Percentiles rank a stretch among this genome's conserved stretches.
phyloP scores from a whole-genome alignment of 2,113 vertebrate genomes.

The Gallinago undulata region DNA sequence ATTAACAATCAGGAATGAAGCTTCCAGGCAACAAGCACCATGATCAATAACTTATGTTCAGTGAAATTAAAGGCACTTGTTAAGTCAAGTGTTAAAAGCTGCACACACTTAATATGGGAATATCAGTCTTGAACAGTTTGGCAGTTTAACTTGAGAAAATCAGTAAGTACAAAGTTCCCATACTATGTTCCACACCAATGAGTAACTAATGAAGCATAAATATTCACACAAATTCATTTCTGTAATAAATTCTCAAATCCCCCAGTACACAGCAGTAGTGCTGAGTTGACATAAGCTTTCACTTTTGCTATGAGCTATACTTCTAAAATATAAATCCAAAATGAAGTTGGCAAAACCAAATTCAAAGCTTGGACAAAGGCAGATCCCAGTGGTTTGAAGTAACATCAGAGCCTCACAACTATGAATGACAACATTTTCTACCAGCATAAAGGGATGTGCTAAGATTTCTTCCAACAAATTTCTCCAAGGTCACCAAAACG shows the following conservation, averaged over 20 bases:
- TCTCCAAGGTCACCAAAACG: background rate
- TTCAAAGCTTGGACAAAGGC: background rate
- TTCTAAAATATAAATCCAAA: background rate
- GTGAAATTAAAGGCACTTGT: conserved; percentile 80
- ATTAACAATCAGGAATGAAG: conserved; percentile 77
- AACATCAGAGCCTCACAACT: background rate
- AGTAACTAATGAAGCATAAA: conserved; percentile 67
- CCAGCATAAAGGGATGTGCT: background rate
- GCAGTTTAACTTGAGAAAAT: conserved; percentile 65
- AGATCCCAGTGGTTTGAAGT: background rate
- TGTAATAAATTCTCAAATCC: conserved; percentile 57
- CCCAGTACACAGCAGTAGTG: conserved; percentile 1
- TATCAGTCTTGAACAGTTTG: conserved; percentile 58
- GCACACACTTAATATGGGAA: conserved; percentile 51
- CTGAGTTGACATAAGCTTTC: background rate
- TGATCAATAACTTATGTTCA: conserved; percentile 79
- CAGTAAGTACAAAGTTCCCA: conserved; percentile 62
- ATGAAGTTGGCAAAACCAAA: conserved; percentile 3
- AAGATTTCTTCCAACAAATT: background rate
- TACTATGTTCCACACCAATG: conserved; percentile 59
- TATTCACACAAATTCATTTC: conserved; percentile 48
- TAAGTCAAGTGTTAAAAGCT: conserved; percentile 79
- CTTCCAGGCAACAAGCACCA: conserved; percentile 72
- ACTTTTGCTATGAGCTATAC: background rate
- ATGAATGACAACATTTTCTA: background rate